Evolutionary conservation across 2,888 invertebrate species (phyloP).

Genomic region (Xylota sylvarum): DNA sequence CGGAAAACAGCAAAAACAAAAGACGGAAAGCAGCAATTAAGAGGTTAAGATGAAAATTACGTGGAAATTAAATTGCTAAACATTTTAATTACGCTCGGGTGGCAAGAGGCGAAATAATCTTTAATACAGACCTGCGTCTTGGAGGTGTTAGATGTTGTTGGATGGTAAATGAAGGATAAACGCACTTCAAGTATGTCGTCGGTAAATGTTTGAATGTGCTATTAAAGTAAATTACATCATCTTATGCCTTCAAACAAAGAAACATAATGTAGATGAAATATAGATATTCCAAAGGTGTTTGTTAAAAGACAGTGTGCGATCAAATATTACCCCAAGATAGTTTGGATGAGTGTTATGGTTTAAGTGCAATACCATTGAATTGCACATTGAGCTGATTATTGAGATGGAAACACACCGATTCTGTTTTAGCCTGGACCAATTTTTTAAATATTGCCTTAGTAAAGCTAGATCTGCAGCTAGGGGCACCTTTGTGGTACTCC

Average conservation of each 20-base stretch:
- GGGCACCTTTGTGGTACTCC: too few species aligned
- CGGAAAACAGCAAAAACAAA: conserved; percentile 37
- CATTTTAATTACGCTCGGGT: conserved; percentile 43
- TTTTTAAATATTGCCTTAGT: too few species aligned
- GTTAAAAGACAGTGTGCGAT: too few species aligned
- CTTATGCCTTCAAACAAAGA: background rate
- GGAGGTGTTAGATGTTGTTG: background rate
- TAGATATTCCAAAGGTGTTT: too few species aligned
- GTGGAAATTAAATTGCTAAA: conserved; percentile 54
- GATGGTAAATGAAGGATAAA: background rate
- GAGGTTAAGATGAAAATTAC: conserved; percentile 51
- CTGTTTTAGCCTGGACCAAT: too few species aligned
- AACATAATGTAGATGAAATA: background rate
- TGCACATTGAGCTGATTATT: too few species aligned
- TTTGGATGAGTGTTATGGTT: too few species aligned
- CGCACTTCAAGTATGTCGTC: conserved; percentile 1
- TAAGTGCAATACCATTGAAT: too few species aligned
- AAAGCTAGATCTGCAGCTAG: too few species aligned
- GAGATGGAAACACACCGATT: too few species aligned
- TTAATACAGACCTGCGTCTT: background rate
- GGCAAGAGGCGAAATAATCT: background rate
- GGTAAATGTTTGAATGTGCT: background rate
- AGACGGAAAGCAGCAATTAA: conserved; percentile 42
- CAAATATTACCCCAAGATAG: too few species aligned
- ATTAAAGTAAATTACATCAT: background rate